Percentiles rank a stretch among this genome's conserved stretches.
phyloP scores from a whole-genome alignment of 2,888 invertebrate genomes.

The Aporophyla nigra region DNA sequence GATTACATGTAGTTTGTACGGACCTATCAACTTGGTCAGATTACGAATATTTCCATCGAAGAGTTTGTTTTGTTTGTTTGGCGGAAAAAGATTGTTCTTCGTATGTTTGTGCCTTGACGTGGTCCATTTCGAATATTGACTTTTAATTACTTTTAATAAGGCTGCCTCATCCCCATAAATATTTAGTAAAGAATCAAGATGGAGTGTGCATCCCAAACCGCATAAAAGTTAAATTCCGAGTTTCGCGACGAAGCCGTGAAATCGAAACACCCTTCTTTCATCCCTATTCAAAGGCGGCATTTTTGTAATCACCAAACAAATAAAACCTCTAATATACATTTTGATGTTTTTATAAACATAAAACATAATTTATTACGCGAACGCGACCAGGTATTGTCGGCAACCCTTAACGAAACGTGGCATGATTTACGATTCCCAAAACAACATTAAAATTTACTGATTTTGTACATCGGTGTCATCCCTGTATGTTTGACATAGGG shows the following conservation, averaged over 20 bases:
- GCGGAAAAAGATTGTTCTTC: neutral
- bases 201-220: constrained; percentile 10
- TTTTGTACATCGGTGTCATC: neutral
- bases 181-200: constrained; percentile 1
- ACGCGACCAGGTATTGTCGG: constrained; percentile 71
- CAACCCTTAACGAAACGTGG: constrained; percentile 73
- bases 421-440: constrained; percentile 71
- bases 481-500: constrained; percentile 28
- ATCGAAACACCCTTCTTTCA: constrained; percentile 58
- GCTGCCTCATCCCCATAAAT: neutral
- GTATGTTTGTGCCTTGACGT: neutral
- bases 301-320: constrained; percentile 67
- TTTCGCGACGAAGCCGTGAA: constrained; percentile 60
- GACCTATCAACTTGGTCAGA: constrained; percentile 25
- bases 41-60: constrained; percentile 18
- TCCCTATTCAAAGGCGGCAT: constrained; percentile 62
- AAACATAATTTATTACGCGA: constrained; percentile 69
- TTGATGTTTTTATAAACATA: constrained; percentile 71
- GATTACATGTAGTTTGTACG: constrained; percentile 45
- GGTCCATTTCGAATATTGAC: neutral
- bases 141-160: neutral
- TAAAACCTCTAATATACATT: constrained; percentile 69
- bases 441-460: constrained; percentile 46
- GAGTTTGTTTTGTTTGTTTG: constrained; percentile 45
- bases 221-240: constrained; percentile 53